These are phyloP conservation scores for Actinostola sp. DNA, from an alignment of 92 coral and sea anemone genomes.

Conservation along the genomic window DNA sequence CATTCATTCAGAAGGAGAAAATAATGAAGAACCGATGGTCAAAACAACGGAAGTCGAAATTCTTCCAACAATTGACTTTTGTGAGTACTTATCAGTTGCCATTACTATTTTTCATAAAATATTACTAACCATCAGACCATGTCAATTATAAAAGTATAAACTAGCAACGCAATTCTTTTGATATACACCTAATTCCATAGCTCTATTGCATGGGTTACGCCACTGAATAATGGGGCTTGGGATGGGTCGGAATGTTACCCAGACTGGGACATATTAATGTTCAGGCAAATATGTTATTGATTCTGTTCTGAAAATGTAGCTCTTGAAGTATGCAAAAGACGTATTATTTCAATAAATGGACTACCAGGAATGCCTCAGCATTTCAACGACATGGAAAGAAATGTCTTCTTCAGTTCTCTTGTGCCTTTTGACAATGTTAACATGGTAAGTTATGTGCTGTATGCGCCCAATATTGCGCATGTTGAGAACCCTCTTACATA, in stretches of 20 bases:
- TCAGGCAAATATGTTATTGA: neutral
- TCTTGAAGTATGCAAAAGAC: conserved; percentile 90
- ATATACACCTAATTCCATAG: too few species aligned
- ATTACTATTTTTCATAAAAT: too few species aligned
- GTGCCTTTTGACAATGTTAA: conserved; percentile 92
- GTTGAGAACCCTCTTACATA: neutral
- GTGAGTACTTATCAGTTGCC: too few species aligned
- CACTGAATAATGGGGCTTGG: too few species aligned
- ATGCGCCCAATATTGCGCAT: too few species aligned
- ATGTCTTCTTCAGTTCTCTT: conserved; percentile 82
- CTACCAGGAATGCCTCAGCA: conserved; percentile 97
- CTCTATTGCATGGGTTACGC: too few species aligned
- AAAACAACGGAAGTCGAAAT: conserved; percentile 72
- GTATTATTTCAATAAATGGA: conserved; percentile 81
- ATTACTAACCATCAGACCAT: too few species aligned
- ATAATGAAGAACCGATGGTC: conserved; percentile 68
- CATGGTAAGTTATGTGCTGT: conserved; percentile 67
- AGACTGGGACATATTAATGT: too few species aligned
- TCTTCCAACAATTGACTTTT: conserved; percentile 90
- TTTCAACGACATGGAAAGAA: conserved; percentile 89
- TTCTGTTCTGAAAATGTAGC: conserved; percentile 38
- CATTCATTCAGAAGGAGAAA: conserved; percentile 62
- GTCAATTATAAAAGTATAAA: too few species aligned
- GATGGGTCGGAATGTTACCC: too few species aligned
- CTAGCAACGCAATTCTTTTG: too few species aligned